phyloP scores from a whole-genome alignment of 2,888 invertebrate genomes.

The Ischnus inquisitorius region DNA sequence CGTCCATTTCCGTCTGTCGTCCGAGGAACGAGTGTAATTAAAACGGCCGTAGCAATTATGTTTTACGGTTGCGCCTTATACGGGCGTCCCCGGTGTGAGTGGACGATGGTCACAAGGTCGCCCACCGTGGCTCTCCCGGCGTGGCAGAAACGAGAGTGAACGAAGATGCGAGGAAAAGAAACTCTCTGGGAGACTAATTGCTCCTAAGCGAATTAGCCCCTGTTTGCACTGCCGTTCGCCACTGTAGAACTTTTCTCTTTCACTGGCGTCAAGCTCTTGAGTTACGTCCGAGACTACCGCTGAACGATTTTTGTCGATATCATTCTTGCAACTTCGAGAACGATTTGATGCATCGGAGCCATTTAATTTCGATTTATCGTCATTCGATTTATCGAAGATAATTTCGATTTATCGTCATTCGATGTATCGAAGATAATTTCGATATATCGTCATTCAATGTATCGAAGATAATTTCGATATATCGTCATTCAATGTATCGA shows the following conservation, averaged over 20 bases:
- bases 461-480: too few species aligned
- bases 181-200: conserved; percentile 77
- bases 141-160: conserved; percentile 50
- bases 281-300: not conserved
- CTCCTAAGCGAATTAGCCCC: conserved; percentile 81
- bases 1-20: not conserved
- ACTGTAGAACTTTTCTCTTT: not conserved
- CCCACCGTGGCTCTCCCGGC: not conserved
- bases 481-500: too few species aligned
- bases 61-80: conserved; percentile 67
- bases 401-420: too few species aligned
- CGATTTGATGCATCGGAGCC: too few species aligned
- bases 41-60: conserved; percentile 66
- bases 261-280: not conserved
- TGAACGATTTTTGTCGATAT: not conserved
- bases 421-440: too few species aligned
- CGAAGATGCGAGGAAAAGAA: conserved; percentile 43
- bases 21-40: conserved; percentile 41
- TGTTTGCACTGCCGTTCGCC: conserved; percentile 72
- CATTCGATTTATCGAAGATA: too few species aligned
- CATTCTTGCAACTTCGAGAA: not conserved
- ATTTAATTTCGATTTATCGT: too few species aligned
- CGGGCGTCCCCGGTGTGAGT: conserved; percentile 41
- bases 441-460: too few species aligned
- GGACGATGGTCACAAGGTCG: conserved; percentile 45